These are phyloP conservation scores for Calyptomena viridis DNA, from an alignment of 2,113 vertebrate genomes.

Conservation along the genomic window DNA sequence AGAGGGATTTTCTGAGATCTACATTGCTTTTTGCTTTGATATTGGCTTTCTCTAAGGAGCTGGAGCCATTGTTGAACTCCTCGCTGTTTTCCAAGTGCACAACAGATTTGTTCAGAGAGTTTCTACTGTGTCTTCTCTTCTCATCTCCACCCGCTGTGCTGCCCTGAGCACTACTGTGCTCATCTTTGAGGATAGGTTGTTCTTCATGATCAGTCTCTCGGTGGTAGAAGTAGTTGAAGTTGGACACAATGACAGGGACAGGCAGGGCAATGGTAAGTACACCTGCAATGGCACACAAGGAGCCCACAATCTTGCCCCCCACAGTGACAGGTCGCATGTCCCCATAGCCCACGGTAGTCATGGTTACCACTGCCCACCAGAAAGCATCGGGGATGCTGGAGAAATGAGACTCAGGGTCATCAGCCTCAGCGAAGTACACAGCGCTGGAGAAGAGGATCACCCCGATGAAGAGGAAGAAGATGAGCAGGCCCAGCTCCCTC, in stretches of 20 bases:
- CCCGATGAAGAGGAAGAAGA: conserved; percentile 97
- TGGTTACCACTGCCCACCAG: conserved; percentile 98
- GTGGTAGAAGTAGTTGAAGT: conserved; percentile 99
- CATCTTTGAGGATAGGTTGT: conserved; percentile 84
- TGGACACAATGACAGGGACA: conserved; percentile 95
- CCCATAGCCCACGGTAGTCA: conserved; percentile 97
- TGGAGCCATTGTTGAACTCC: conserved; percentile 58
- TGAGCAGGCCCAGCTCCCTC: conserved; percentile 92
- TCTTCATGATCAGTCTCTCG: conserved; percentile 90
- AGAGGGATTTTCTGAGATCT: conserved; percentile 89
- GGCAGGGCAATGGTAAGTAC: conserved; percentile 96
- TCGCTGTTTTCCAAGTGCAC: conserved; percentile 79
- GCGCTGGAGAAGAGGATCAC: conserved; percentile 98
- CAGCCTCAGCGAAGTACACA: conserved; percentile 91
- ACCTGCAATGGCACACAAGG: conserved; percentile 92
- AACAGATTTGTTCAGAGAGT: conserved; percentile 77
- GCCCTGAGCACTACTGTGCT: conserved; percentile 67
- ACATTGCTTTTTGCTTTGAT: conserved; percentile 88
- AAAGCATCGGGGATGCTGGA: conserved; percentile 98
- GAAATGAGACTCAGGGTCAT: conserved; percentile 91
- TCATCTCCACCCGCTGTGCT: conserved; percentile 63
- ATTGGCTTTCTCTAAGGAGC: conserved; percentile 80
- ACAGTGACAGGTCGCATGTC: conserved; percentile 95
- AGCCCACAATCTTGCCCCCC: conserved; percentile 95
- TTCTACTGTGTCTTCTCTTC: conserved; percentile 77